These are phyloP conservation scores for Nycticebus coucang DNA, from an alignment of 2,113 vertebrate species.

Conservation along the genomic window DNA sequence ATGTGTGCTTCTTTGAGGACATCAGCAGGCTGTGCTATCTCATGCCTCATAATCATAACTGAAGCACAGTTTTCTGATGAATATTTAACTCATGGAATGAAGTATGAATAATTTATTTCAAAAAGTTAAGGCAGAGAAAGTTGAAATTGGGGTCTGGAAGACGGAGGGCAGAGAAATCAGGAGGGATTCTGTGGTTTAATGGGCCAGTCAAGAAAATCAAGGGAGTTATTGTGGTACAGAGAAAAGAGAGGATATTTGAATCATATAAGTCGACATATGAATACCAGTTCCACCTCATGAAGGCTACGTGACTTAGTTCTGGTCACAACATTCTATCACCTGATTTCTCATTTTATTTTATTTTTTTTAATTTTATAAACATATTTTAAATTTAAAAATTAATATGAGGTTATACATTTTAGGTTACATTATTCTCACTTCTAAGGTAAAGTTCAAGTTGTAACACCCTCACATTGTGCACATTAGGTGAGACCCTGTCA, in stretches of 20 bases:
- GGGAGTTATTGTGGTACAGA: no score
- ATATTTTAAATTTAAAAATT: no score
- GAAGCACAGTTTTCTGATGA: neutral
- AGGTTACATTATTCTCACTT: no score
- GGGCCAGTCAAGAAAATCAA: neutral
- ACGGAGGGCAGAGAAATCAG: neutral
- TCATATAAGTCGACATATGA: neutral
- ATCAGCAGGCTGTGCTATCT: neutral
- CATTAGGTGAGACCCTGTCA: no score
- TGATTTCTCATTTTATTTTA: neutral
- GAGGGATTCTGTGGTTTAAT: neutral
- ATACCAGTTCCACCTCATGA: neutral
- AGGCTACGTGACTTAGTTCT: neutral
- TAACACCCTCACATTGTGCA: no score
- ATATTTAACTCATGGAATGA: neutral
- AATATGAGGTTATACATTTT: no score
- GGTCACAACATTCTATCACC: neutral
- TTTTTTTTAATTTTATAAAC: no score
- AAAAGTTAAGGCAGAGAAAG: neutral
- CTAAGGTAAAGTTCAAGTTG: no score
- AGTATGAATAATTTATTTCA: neutral
- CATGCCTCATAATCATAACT: neutral
- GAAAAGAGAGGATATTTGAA: neutral
- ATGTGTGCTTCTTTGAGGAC: neutral
- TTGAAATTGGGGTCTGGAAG: neutral